These are phyloP conservation scores for Pyrrhosoma nymphula DNA, from an alignment of 2,888 invertebrate species.

Conservation along the genomic window DNA sequence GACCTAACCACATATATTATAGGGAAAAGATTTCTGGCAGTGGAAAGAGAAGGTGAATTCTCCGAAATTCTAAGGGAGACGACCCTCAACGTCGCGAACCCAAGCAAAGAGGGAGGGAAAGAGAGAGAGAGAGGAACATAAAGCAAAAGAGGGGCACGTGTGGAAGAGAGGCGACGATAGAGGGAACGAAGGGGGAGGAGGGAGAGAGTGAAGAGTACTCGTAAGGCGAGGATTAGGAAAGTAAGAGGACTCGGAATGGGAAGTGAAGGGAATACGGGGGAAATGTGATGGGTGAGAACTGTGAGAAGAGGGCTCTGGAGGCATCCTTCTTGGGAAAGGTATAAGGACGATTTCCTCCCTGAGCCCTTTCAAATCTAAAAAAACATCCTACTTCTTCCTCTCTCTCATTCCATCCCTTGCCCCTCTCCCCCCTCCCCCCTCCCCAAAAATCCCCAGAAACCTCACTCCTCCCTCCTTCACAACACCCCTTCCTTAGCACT, in stretches of 20 bases:
- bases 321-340: slow-evolving; percentile 21
- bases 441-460: not conserved
- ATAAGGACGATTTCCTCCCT: slow-evolving; percentile 37
- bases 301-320: slow-evolving; percentile 7
- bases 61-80: not conserved
- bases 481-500: not conserved
- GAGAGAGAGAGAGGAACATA: too few relatives aligned
- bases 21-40: too few relatives aligned
- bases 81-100: not conserved
- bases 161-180: not conserved
- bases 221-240: slow-evolving; percentile 5
- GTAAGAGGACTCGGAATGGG: not conserved
- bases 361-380: slow-evolving; percentile 41
- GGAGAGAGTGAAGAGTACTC: not conserved
- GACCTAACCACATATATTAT: too few relatives aligned
- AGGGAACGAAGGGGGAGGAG: not conserved
- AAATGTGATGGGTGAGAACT: not conserved
- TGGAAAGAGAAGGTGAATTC: not conserved
- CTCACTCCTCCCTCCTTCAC: not conserved
- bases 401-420: not conserved
- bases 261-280: not conserved
- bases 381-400: not conserved
- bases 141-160: not conserved
- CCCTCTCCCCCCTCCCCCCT: too few relatives aligned
- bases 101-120: not conserved